Conservation (phyloP, 2,888 invertebrate species). For the Agrenia bidenticulata region DNA sequence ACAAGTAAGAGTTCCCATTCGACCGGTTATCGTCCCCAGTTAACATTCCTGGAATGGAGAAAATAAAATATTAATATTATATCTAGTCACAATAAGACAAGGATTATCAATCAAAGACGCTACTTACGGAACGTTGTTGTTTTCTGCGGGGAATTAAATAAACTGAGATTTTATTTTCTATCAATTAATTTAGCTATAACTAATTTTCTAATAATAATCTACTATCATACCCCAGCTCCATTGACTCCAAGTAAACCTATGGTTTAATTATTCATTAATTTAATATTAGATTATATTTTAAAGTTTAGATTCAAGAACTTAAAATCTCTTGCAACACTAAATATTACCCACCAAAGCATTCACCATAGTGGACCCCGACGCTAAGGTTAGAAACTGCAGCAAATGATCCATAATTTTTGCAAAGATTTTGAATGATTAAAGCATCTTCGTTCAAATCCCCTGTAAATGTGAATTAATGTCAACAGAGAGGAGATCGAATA, state of each 20-base stretch:
- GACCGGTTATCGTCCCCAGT: slow-evolving; percentile 59
- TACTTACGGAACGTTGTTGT: slow-evolving; percentile 36
- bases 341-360: slow-evolving; percentile 22
- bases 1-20: slow-evolving; percentile 56
- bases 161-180: too few relatives aligned
- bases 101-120: neutral
- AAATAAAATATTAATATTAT: neutral
- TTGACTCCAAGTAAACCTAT: slow-evolving; percentile 15
- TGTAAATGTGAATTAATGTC: too few relatives aligned
- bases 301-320: neutral
- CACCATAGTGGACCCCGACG: slow-evolving; percentile 35
- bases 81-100: too few relatives aligned
- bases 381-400: slow-evolving; percentile 40
- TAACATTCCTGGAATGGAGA: slow-evolving; percentile 57
- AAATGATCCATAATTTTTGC: slow-evolving; percentile 39
- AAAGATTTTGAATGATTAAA: slow-evolving; percentile 31
- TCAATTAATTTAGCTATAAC: slow-evolving; percentile 8
- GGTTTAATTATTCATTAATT: neutral
- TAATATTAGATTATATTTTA: neutral
- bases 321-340: neutral
- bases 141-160: slow-evolving; percentile 14
- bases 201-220: too few relatives aligned
- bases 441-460: slow-evolving; percentile 32
- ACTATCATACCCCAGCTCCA: slow-evolving; percentile 29
- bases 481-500: too few relatives aligned